Evolutionary conservation across 2,113 vertebrate genomes (phyloP), one percentile per base, ranked within the genome.

Genomic region (Chaenocephalus aceratus): DNA sequence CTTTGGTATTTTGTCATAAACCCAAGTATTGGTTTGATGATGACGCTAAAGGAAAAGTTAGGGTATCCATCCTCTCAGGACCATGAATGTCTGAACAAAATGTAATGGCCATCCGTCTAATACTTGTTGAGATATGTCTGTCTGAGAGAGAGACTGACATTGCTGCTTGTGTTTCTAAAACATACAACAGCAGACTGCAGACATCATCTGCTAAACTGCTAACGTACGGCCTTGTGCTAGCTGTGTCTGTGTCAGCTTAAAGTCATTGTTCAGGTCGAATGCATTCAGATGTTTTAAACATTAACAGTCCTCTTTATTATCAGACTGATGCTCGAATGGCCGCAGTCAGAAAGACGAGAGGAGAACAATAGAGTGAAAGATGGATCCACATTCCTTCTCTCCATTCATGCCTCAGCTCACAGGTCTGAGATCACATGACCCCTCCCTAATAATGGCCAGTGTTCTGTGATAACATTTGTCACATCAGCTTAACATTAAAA

Each of bases 391-490:
- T 89, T 92, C 86, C 80, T 84, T 56, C 57, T 83, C 72, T 86
- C 72, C 78, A 68, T 82, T 90, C 88, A 86, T 81, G 85, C 87
- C 49, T 75, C 62, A 73, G 36, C 6, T 41, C 36, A 6, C 84
- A 70, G 83, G 75, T 84, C 65, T 80, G 49, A 74, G 86, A 68
- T 89, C 87, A 84, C 85, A 82, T 88, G 86, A 86, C 65, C 73
- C 8, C 45, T 15, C 36, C 36, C 14, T 5, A 48, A 53, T 72
- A 54, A 74, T 52, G 23, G 26, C 48, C 30, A 14, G 16, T 15
- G 41, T 74, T 1, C 45, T 34, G 52, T 13, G 53, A 62, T 51
- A 54, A 48, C 30, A 57, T 56, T n/a, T 30, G 49, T 23, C 61
- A 63, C 23, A 44, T 54, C 21, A 49, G 54, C 15, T 36, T 21